These are phyloP conservation scores for Nycticorax nycticorax DNA, from an alignment of 2,113 vertebrate genomes.

Conservation along the genomic window DNA sequence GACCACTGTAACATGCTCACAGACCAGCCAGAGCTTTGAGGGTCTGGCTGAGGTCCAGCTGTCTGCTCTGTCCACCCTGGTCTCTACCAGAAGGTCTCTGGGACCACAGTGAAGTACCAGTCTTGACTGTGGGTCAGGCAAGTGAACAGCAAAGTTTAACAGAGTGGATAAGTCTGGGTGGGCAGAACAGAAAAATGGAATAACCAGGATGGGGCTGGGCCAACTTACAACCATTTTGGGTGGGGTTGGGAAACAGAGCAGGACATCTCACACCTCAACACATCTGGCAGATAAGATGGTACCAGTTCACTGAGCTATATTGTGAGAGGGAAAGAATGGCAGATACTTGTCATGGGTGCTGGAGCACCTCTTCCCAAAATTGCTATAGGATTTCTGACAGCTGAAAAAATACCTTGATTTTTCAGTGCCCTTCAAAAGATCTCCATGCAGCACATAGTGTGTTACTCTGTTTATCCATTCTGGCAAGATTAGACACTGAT, in stretches of 20 bases:
- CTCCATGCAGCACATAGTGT: not conserved
- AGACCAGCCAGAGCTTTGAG: not conserved
- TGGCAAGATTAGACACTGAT: conserved; percentile 5
- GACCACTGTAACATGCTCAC: not conserved
- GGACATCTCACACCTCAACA: not conserved
- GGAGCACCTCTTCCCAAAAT: not conserved
- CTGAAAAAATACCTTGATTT: not conserved
- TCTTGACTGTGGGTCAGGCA: not conserved
- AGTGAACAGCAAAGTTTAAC: not conserved
- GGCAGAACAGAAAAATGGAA: not conserved
- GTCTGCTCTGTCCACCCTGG: not conserved
- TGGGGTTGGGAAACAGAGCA: not conserved
- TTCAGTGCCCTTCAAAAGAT: not conserved
- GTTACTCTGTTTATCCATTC: not conserved
- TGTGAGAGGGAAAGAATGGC: not conserved
- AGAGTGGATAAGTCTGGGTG: not conserved
- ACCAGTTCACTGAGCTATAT: not conserved
- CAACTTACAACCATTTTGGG: not conserved
- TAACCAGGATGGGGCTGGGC: not conserved
- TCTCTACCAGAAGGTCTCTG: not conserved
- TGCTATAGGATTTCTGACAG: not conserved
- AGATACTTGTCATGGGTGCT: not conserved
- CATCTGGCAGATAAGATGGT: not conserved
- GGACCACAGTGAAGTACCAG: not conserved
- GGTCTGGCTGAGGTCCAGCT: not conserved